These are phyloP conservation scores for Malurus cyaneus DNA, from an alignment of 2,113 vertebrate genomes.

Conservation along the genomic window DNA sequence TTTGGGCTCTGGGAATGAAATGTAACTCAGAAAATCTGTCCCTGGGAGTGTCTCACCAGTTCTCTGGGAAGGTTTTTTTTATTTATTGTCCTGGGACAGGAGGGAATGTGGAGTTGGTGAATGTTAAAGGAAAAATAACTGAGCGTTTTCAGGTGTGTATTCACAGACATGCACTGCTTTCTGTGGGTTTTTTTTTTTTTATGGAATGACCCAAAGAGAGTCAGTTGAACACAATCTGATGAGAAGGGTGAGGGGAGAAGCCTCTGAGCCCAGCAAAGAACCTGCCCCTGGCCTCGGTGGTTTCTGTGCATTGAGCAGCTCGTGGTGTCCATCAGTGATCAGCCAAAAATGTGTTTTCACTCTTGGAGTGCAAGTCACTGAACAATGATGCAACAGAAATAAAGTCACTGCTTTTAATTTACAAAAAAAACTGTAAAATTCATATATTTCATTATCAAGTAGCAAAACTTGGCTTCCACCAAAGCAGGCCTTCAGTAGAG, in stretches of 20 bases:
- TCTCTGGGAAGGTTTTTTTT: neutral
- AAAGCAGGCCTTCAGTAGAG: neutral
- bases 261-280: neutral
- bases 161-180: fast-evolving
- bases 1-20: neutral
- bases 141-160: neutral
- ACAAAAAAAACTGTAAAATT: neutral
- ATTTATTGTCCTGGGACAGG: neutral
- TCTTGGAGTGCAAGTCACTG: neutral
- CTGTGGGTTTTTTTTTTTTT: neutral
- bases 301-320: neutral
- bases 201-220: neutral
- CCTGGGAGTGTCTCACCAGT: neutral
- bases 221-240: neutral
- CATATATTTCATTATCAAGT: neutral
- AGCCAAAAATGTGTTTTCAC: neutral
- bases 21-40: neutral
- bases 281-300: fast-evolving
- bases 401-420: neutral
- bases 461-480: neutral
- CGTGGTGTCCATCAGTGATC: neutral
- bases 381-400: neutral
- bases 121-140: neutral
- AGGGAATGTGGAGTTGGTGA: neutral
- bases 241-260: neutral